These are phyloP conservation scores for Leontopithecus rosalia DNA, from an alignment of 2,797 vertebrate genomes.

Conservation along the genomic window DNA sequence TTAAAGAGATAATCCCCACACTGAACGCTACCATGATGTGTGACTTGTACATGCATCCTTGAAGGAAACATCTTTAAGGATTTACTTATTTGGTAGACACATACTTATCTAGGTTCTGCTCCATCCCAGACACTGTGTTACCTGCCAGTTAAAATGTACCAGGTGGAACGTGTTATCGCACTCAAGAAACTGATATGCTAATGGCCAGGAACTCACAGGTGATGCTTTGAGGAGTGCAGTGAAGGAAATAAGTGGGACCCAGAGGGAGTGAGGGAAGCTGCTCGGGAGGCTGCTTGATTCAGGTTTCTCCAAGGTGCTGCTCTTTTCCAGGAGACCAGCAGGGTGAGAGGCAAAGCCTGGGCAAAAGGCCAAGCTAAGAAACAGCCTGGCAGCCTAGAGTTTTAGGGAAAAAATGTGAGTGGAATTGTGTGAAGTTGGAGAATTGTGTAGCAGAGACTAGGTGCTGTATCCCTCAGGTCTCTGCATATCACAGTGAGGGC, in stretches of 20 bases:
- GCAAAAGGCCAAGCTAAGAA: background rate
- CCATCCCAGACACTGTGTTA: fast-evolving
- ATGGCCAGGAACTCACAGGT: no score
- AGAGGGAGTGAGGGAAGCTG: fast-evolving
- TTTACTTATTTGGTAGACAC: background rate
- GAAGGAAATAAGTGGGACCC: no score
- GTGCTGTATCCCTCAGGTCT: background rate
- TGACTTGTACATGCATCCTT: no score
- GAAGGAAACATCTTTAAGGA: background rate
- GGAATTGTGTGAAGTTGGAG: fast-evolving
- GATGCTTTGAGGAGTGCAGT: fast-evolving
- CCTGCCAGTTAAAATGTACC: fast-evolving
- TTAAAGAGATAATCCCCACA: background rate
- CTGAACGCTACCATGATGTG: no score
- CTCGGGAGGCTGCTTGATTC: fast-evolving
- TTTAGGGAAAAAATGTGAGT: background rate
- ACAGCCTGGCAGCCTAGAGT: no score
- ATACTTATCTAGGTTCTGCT: background rate
- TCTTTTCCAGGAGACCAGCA: background rate
- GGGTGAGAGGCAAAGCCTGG: no score
- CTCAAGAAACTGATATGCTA: background rate
- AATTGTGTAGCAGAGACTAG: fast-evolving
- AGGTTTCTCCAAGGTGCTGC: background rate
- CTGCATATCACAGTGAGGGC: background rate
- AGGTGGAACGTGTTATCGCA: fast-evolving